Conservation (phyloP, 2,113 vertebrate genomes). For the Potamarius usumacintae region DNA sequence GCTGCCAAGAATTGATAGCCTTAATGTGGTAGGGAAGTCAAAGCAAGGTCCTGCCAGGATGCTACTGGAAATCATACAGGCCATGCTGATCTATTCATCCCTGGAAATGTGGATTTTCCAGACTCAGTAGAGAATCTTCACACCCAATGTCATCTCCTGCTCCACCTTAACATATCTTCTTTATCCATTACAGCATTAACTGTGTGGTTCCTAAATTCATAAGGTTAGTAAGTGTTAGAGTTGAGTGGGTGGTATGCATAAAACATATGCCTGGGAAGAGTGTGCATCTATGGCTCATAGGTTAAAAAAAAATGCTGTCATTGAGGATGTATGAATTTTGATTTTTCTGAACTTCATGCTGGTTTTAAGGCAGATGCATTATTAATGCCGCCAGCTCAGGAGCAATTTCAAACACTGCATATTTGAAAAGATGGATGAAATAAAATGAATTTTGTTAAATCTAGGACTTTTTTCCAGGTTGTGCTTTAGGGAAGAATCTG, state of each 20-base stretch:
- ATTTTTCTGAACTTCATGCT: conserved; percentile 50
- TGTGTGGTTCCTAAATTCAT: conserved; percentile 49
- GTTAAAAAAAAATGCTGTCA: conserved; percentile 36
- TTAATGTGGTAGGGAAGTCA: conserved; percentile 50
- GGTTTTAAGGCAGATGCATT: conserved; percentile 50
- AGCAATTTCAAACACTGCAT: conserved; percentile 57
- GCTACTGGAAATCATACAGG: conserved; percentile 9
- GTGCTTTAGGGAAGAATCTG: conserved; percentile 40
- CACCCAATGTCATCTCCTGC: not conserved
- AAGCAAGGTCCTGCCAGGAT: conserved; percentile 6
- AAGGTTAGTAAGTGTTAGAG: conserved; percentile 55
- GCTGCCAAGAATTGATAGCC: not conserved
- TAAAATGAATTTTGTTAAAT: conserved; percentile 47
- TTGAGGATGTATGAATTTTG: conserved; percentile 47
- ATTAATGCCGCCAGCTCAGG: conserved; percentile 54
- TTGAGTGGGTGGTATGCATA: conserved; percentile 63
- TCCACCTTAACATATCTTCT: conserved; percentile 10
- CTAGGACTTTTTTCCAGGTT: conserved; percentile 14
- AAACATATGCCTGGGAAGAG: conserved; percentile 45
- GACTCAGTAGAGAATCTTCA: conserved; percentile 8
- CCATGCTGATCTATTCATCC: not conserved
- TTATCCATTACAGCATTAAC: conserved; percentile 40
- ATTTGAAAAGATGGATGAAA: conserved; percentile 54
- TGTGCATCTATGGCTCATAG: conserved; percentile 30
- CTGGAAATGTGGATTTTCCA: conserved; percentile 5